Evolutionary conservation across 2,113 vertebrate genomes (phyloP).

Genomic region (Brevimyrus niger): DNA sequence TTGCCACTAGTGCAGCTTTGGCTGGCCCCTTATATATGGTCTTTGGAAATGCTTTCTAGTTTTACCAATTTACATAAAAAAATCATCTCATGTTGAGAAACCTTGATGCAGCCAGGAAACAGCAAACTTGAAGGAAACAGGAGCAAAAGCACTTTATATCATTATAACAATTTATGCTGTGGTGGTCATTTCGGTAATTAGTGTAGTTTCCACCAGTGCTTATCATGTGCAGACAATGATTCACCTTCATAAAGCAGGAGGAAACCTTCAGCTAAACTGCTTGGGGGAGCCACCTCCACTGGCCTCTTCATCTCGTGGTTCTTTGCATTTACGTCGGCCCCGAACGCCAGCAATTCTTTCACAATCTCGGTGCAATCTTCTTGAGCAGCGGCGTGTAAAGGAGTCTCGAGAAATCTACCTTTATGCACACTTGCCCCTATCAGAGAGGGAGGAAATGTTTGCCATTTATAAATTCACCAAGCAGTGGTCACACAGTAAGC

Average conservation of each 20-base stretch:
- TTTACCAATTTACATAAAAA: background rate
- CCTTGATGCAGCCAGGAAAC: background rate
- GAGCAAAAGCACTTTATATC: background rate
- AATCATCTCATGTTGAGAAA: background rate
- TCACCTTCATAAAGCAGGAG: conserved; percentile 83
- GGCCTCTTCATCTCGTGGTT: conserved; percentile 78
- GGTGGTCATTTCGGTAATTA: background rate
- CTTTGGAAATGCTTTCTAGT: background rate
- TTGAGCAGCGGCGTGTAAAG: conserved; percentile 81
- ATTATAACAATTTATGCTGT: background rate
- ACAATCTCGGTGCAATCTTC: conserved; percentile 71
- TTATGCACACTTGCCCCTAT: conserved; percentile 86
- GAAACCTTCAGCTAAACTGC: conserved; percentile 73
- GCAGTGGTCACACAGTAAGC: background rate
- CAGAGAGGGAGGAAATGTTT: background rate
- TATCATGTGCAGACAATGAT: background rate
- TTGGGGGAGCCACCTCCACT: conserved; percentile 74
- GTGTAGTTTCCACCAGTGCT: background rate
- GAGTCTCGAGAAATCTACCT: conserved; percentile 79
- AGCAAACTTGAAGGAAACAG: background rate
- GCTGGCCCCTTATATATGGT: background rate
- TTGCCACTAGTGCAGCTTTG: background rate
- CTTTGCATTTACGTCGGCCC: conserved; percentile 81
- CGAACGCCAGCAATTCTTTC: conserved; percentile 83
- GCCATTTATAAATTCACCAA: background rate